phyloP scores from a whole-genome alignment of 1,140 invertebrate species.

The Mactra quadrangularis region DNA sequence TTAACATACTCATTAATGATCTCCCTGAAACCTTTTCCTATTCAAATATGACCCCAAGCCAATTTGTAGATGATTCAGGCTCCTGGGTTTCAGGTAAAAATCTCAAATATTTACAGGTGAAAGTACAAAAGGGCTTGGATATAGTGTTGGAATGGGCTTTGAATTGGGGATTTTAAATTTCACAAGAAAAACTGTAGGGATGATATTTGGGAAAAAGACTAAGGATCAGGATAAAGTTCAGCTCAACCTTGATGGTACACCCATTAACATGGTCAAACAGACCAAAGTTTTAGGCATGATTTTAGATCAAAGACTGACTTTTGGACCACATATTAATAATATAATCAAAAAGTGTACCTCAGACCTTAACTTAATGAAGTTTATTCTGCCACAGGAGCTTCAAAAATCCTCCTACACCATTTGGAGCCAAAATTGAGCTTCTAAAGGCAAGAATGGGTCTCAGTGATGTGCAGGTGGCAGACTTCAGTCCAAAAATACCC shows the following conservation, averaged over 20 bases:
- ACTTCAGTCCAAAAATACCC: too few relatives aligned
- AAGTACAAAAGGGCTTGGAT: not conserved
- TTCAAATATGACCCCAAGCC: constrained; percentile 16
- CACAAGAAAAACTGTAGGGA: not conserved
- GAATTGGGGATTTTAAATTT: constrained; percentile 20
- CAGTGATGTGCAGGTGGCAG: not conserved
- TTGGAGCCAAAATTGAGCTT: not conserved
- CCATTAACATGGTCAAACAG: not conserved
- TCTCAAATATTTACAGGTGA: not conserved
- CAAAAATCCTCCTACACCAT: not conserved
- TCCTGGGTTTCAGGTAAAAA: constrained; percentile 8
- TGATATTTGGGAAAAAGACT: constrained; percentile 8
- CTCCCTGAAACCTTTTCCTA: not conserved
- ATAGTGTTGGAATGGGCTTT: not conserved
- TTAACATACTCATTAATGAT: constrained; percentile 22
- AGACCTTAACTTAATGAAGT: not conserved
- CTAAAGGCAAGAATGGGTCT: not conserved
- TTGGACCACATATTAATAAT: not conserved
- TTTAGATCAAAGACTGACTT: constrained; percentile 5
- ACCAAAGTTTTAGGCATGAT: not conserved
- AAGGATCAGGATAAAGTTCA: not conserved
- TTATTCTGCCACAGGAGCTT: not conserved
- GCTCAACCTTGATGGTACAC: not conserved
- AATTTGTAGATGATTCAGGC: constrained; percentile 40
- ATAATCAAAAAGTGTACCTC: not conserved